Evolutionary conservation across 2,797 vertebrate species (phyloP), one percentile per base, ranked within the genome.

Genomic region (Xiphophorus birchmanni): DNA sequence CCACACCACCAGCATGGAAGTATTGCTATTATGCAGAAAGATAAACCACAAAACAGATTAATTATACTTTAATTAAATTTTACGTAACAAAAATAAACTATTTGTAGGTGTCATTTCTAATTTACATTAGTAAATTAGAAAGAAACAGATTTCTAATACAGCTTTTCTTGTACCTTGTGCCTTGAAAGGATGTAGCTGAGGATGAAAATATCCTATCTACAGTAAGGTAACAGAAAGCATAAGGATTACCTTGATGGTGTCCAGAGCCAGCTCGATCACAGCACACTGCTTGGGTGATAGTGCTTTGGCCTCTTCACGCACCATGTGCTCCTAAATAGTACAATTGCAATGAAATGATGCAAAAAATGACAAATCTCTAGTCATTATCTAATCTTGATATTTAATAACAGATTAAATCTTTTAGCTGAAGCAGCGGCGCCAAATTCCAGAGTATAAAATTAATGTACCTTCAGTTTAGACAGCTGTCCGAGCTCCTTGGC

Each of bases 401-500:
- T 77, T 76, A 84, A 37, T 44, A 69, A 35, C 26, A 40, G 23
- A 79, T 80, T 45, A 79, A 48, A 71, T 12, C 12, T 42, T 63
- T 10, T n/a, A 75, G 80, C 26, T 73, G 4, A 73, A 72, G 60
- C 60, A 45, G 23, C 44, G 76, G 45, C n/a, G 26, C 26, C 26
- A 29, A 8, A 42, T 29, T 9, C 40, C 69, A 17, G 52, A 40
- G 42, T 44, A 60, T 65, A 84, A 82, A 35, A 18, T 80, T n/a
- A 48, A 82, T 82, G 73, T 94, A 99, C 98, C 98, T 99, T 99
- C 67, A 99, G 95, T 89, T 99, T 99, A 87, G 98, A 99, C 82
- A 99, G 96, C 90, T 99, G 99, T 29, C 99, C 99, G 89, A 99
- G 95, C 89, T 99, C 98, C 93, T 99, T 99, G 90, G 98, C 99